Evolutionary conservation across 2,113 vertebrate genomes (phyloP).

Genomic region (Hymenochirus boettgeri): DNA sequence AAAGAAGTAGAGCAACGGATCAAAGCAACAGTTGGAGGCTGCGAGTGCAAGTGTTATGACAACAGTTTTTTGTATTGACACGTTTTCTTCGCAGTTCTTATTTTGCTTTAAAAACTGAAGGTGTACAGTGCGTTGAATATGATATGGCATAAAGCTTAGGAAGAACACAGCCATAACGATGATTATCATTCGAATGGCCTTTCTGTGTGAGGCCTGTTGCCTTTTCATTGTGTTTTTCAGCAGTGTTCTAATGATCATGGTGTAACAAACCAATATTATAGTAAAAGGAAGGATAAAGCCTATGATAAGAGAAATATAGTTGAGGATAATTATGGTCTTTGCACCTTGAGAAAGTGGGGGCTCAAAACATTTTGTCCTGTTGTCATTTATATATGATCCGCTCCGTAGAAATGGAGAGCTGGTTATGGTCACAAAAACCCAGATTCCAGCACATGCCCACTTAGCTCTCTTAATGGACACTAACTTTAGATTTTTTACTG

Average conservation of each 20-base stretch:
- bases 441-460: constrained; percentile 67
- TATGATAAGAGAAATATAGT: constrained; percentile 75
- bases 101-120: constrained; percentile 61
- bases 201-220: constrained; percentile 61
- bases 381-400: constrained; percentile 59
- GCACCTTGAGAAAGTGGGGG: constrained; percentile 55
- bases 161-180: constrained; percentile 84
- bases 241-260: constrained; percentile 76
- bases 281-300: constrained; percentile 83
- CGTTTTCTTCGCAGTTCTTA: constrained; percentile 52
- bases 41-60: constrained; percentile 86
- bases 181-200: constrained; percentile 87
- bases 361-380: constrained; percentile 90
- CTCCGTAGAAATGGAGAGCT: constrained; percentile 76
- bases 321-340: constrained; percentile 61
- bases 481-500: constrained; percentile 76
- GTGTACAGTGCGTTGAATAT: constrained; percentile 82
- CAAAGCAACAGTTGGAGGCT: constrained; percentile 89
- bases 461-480: constrained; percentile 72
- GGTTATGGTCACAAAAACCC: constrained; percentile 78
- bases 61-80: constrained; percentile 82
- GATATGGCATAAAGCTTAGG: constrained; percentile 88
- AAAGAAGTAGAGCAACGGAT: constrained; percentile 92
- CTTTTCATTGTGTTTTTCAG: constrained; percentile 68
- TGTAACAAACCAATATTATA: constrained; percentile 83